phyloP scores from a whole-genome alignment of 1,140 invertebrate species.

The Conus betulinus region DNA sequence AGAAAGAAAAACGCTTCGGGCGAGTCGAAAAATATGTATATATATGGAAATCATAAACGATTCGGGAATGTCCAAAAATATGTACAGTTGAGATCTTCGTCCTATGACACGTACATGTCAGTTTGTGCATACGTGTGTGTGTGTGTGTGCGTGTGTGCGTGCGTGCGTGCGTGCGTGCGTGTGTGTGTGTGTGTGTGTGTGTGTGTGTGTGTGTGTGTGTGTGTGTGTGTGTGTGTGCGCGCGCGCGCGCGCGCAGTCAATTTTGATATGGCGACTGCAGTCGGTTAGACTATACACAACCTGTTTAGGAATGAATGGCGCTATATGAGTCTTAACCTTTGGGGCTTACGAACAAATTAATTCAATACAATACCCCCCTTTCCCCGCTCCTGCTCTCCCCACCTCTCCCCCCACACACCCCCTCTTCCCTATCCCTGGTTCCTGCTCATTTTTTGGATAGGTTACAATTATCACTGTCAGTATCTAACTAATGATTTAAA shows the following conservation, averaged over 20 bases:
- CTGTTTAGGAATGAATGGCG: background rate
- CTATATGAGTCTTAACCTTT: background rate
- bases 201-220: conserved; percentile 15
- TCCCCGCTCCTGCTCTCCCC: background rate
- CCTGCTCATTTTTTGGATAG: too few relatives aligned
- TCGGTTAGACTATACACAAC: background rate
- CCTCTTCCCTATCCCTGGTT: too few relatives aligned
- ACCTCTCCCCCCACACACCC: background rate
- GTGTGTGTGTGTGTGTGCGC: background rate
- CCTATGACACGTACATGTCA: background rate
- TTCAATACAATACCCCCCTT: background rate
- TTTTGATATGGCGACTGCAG: background rate
- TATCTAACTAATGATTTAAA: too few relatives aligned
- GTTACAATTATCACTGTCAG: too few relatives aligned
- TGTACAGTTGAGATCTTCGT: background rate
- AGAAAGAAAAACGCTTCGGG: too few relatives aligned
- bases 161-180: background rate
- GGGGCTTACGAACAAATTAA: background rate
- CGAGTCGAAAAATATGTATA: too few relatives aligned
- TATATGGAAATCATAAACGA: too few relatives aligned
- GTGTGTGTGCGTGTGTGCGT: background rate
- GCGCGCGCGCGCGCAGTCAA: background rate
- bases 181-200: background rate
- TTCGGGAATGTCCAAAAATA: too few relatives aligned
- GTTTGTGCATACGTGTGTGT: background rate